Conservation (phyloP, 2,797 vertebrate species). For the Tadarida brasiliensis region DNA sequence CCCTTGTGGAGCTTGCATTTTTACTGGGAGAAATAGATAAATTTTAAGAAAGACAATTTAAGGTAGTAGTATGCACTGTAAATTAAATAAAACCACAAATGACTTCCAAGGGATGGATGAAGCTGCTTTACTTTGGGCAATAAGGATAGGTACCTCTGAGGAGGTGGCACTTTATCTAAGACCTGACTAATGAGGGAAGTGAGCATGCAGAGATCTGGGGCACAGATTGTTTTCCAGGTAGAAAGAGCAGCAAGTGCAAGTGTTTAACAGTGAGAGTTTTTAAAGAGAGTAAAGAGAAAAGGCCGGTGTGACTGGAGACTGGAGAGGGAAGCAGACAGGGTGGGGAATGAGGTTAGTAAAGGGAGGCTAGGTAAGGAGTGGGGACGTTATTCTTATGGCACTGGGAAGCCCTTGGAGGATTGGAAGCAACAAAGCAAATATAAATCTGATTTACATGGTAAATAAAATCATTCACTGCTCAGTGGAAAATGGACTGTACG, state of each 20-base stretch:
- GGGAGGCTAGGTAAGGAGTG: background rate
- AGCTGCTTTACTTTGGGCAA: background rate
- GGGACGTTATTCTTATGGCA: background rate
- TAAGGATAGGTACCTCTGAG: background rate
- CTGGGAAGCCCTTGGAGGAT: background rate
- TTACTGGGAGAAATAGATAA: constrained; percentile 7
- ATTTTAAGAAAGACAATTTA: constrained; percentile 7
- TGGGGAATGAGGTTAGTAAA: background rate
- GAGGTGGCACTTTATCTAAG: background rate
- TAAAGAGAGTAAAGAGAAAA: background rate
- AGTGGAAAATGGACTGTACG: background rate
- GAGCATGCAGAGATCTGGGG: background rate
- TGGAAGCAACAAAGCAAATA: background rate
- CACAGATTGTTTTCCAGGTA: background rate
- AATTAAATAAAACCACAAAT: constrained; percentile 11
- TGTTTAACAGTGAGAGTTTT: background rate
- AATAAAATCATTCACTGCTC: background rate
- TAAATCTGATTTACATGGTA: background rate
- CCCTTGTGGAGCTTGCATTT: background rate
- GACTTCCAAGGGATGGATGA: background rate
- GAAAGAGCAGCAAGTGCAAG: background rate
- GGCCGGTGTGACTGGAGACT: background rate
- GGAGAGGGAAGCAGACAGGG: background rate
- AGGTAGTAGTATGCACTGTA: background rate
- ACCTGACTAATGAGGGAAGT: background rate